phyloP scores from a whole-genome alignment of 1,140 invertebrate species.

The Meloidogyne exigua region DNA sequence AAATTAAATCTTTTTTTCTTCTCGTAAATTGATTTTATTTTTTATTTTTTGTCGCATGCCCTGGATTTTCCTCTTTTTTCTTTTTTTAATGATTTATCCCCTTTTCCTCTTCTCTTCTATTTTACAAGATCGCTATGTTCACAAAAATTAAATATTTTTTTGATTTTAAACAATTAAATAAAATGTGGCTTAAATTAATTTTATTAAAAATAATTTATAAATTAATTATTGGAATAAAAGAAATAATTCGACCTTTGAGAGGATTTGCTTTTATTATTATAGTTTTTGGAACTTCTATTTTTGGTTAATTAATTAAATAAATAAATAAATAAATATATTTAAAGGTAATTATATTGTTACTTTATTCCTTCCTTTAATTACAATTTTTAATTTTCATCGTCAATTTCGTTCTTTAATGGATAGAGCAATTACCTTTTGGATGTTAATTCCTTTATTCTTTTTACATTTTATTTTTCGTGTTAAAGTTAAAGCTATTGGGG shows the following conservation, averaged over 20 bases:
- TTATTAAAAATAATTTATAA: slow-evolving; percentile 2
- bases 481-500: slow-evolving; percentile 75
- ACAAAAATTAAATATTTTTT: neutral
- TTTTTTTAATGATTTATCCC: neutral
- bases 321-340: neutral
- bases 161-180: neutral
- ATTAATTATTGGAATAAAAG: neutral
- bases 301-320: slow-evolving; percentile 35
- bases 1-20: neutral
- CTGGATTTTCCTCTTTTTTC: neutral
- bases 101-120: neutral
- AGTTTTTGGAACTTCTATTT: slow-evolving; percentile 57
- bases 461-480: slow-evolving; percentile 73
- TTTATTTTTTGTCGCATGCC: neutral
- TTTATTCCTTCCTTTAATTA: slow-evolving; percentile 53
- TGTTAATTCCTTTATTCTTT: slow-evolving; percentile 64
- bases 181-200: neutral
- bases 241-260: slow-evolving; percentile 39
- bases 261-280: slow-evolving; percentile 47
- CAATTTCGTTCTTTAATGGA: slow-evolving; percentile 55
- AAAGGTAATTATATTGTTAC: slow-evolving; percentile 52
- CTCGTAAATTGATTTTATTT: neutral
- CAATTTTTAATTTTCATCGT: slow-evolving; percentile 45
- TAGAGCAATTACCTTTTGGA: slow-evolving; percentile 58
- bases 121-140: neutral